Evolutionary conservation across 2,888 invertebrate species (phyloP), one percentile per base, ranked within the genome.

Genomic region (Venustoraphidia nigricollis): DNA sequence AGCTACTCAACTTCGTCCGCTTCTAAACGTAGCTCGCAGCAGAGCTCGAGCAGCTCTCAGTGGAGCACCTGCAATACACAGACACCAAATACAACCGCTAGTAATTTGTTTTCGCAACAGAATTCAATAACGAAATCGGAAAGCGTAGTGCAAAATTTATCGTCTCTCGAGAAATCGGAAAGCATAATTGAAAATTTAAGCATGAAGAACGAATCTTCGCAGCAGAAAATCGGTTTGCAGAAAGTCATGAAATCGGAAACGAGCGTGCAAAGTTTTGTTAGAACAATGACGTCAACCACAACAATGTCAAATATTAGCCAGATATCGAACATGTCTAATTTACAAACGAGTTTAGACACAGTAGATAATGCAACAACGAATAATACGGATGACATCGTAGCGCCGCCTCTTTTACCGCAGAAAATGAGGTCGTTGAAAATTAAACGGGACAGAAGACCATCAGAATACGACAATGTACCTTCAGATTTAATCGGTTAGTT

Each of bases 391-490:
- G 61, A 63, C 34, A 54, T 58, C 13, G 55, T 62, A 39, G 55
- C 63, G 38, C 75, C 76, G 9, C 79, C 80, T 4, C 78, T 80
- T 1, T 65, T 81, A 48, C 81, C 81, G n/a, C 73, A 73, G 54
- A 81, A 81, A 59, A 72, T 69, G 46, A 69, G 73, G 50, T 66
- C 67, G 10, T 65, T 64, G 45, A 62, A 66, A 10, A 62, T 63
- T 52, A 67, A 68, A 56, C 71, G 72, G 58, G 77, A 79, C 51
- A 66, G 79, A 44, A 72, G 77, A 51, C 72, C 77, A 41, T 82
- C 82, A 36, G 81, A 81, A 50, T 83, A 83, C 60, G 84, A 85
- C 65, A 82, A 83, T 61, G 76, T 82, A 55, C 65, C 66, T 54
- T 63, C 66, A 46, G 60, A 60, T 49, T 61, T 57, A 53, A 53